phyloP scores from a whole-genome alignment of 1,140 invertebrate genomes.

The Mesaphorura yosii region DNA sequence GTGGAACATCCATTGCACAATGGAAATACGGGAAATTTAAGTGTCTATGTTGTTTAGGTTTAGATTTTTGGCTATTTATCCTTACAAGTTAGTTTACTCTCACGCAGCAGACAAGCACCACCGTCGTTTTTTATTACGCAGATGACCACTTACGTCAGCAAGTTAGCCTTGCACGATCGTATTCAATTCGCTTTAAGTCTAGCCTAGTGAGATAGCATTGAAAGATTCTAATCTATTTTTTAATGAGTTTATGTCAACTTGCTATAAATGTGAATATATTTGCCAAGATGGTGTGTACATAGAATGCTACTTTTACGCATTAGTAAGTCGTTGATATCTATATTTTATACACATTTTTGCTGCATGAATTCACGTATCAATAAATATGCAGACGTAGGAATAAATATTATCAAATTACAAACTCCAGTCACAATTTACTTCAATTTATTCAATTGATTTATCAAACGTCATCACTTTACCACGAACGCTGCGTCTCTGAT shows the following conservation, averaged over 20 bases:
- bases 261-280: neutral
- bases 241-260: neutral
- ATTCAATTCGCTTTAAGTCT: too few relatives aligned
- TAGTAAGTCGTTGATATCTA: too few relatives aligned
- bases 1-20: conserved; percentile 17
- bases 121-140: too few relatives aligned
- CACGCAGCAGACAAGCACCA: too few relatives aligned
- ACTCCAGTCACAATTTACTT: neutral
- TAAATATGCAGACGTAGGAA: neutral
- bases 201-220: too few relatives aligned
- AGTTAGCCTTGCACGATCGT: too few relatives aligned
- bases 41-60: conserved; percentile 30
- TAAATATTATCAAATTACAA: neutral
- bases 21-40: conserved; percentile 24
- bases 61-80: too few relatives aligned
- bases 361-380: neutral
- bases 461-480: neutral
- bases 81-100: too few relatives aligned
- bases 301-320: too few relatives aligned
- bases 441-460: neutral
- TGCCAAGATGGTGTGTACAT: too few relatives aligned
- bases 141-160: too few relatives aligned
- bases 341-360: too few relatives aligned
- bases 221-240: neutral
- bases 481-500: neutral